phyloP scores from a whole-genome alignment of 2,113 vertebrate genomes.

The Menura novaehollandiae region DNA sequence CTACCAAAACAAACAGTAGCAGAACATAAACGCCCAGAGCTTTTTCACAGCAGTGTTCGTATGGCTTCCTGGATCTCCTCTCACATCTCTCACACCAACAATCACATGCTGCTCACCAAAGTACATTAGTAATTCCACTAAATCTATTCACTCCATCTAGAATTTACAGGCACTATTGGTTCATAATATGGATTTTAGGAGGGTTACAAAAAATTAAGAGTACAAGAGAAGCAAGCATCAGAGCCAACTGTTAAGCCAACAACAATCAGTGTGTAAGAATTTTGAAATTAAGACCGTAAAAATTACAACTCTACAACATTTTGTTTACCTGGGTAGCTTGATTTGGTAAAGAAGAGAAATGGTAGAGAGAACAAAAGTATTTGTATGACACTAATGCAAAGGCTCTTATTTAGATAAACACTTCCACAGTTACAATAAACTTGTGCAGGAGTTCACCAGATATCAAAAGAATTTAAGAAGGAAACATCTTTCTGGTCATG shows the following conservation, averaged over 20 bases:
- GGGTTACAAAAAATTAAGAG: neutral
- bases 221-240: neutral
- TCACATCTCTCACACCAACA: neutral
- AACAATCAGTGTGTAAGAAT: neutral
- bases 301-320: neutral
- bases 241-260: neutral
- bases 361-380: neutral
- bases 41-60: neutral
- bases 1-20: neutral
- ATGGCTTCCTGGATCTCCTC: neutral
- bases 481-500: neutral
- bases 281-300: neutral
- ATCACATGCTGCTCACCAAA: neutral
- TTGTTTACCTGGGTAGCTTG: neutral
- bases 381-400: neutral
- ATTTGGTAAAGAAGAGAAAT: neutral
- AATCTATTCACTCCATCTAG: neutral
- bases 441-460: neutral
- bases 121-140: neutral
- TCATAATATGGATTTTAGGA: neutral
- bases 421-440: neutral
- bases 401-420: neutral
- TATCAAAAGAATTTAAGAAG: neutral
- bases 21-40: neutral
- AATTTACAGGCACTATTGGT: neutral